These are phyloP conservation scores for Geodia barretti DNA, from an alignment of 37 sponge, comb jelly and placozoan genomes.

Conservation along the genomic window DNA sequence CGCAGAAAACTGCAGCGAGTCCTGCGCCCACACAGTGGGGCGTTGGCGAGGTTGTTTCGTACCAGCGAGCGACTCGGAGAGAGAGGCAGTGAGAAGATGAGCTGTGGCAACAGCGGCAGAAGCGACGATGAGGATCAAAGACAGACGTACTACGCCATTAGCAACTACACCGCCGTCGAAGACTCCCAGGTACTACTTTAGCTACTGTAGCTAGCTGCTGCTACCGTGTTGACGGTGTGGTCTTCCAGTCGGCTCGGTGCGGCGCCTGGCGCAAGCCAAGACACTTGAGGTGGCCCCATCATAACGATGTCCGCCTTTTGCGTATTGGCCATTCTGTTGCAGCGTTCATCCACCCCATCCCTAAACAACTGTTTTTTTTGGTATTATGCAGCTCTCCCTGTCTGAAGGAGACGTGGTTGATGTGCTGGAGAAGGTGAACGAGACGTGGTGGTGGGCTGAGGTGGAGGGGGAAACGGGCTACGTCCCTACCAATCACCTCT, in stretches of 20 bases:
- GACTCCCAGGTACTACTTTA: conserved; percentile 23
- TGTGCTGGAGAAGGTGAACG: conserved; percentile 40
- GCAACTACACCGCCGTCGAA: conserved; percentile 25
- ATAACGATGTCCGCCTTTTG: too few species aligned
- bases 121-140: not conserved
- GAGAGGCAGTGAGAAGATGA: not conserved
- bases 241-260: too few species aligned
- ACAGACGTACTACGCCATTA: conserved; percentile 34
- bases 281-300: too few species aligned
- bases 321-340: too few species aligned
- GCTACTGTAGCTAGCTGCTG: not conserved
- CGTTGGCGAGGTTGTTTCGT: too few species aligned
- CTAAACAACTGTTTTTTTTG: too few species aligned
- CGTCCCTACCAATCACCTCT: conserved; percentile 53
- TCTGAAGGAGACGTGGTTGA: conserved; percentile 34
- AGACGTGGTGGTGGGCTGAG: conserved; percentile 76
- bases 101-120: not conserved
- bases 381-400: conserved; percentile 45
- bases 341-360: too few species aligned
- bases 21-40: not conserved
- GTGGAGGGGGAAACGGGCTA: conserved; percentile 36
- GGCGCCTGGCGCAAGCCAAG: too few species aligned
- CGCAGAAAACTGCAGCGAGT: not conserved
- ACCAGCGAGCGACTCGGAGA: not conserved
- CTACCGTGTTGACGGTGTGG: too few species aligned